These are phyloP conservation scores for Onychostruthus taczanowskii DNA, from an alignment of 2,113 vertebrate species.

Conservation along the genomic window DNA sequence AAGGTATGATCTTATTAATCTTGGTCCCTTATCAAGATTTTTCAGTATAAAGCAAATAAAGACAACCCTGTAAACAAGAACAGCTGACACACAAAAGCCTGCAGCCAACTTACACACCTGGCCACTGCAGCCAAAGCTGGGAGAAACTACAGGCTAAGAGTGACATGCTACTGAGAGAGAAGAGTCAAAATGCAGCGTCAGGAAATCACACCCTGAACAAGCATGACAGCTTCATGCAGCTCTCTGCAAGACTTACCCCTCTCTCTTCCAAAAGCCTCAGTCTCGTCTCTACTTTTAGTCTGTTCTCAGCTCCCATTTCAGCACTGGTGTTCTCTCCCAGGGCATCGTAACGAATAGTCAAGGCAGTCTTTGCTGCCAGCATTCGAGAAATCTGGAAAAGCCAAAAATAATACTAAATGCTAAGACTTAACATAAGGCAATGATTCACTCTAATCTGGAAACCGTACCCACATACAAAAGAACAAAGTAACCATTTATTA, in stretches of 20 bases:
- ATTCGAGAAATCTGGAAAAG: constrained; percentile 89
- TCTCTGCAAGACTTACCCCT: constrained; percentile 77
- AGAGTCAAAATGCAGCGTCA: background rate
- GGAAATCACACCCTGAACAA: background rate
- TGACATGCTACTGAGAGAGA: background rate
- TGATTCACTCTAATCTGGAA: background rate
- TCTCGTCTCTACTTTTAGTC: constrained; percentile 90
- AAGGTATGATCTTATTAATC: background rate
- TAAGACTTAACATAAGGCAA: background rate
- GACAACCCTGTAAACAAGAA: background rate
- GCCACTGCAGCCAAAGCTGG: background rate
- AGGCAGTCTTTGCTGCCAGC: constrained; percentile 91
- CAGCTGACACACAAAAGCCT: background rate
- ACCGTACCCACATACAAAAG: background rate
- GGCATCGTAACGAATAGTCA: constrained; percentile 94
- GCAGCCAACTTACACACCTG: background rate
- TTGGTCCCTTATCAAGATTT: background rate
- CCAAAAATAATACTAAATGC: background rate
- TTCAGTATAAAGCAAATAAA: background rate
- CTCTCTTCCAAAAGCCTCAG: constrained; percentile 90
- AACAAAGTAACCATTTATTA: background rate
- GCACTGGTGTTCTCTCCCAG: constrained; percentile 92
- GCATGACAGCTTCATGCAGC: background rate
- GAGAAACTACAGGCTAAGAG: background rate
- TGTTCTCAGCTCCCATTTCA: constrained; percentile 91